Evolutionary conservation across 2,797 vertebrate genomes (phyloP).

Genomic region (Acropternis orthonyx): DNA sequence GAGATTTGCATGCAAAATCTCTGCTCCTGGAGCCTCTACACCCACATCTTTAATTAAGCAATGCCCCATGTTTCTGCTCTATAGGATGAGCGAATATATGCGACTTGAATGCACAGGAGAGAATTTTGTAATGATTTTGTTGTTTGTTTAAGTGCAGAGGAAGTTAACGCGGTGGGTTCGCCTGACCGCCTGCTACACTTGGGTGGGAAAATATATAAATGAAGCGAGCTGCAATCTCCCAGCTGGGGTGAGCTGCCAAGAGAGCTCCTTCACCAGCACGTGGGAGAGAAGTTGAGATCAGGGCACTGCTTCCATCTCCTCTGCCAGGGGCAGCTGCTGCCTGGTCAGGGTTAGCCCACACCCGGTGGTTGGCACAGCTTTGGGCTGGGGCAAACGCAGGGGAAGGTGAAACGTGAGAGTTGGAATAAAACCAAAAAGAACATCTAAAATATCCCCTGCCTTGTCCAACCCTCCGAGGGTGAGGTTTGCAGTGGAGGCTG

Average conservation of each 20-base stretch:
- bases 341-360: neutral
- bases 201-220: neutral
- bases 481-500: neutral
- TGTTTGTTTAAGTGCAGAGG: constrained; percentile 43
- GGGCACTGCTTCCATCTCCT: neutral
- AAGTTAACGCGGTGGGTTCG: neutral
- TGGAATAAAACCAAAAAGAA: neutral
- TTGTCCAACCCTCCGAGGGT: rapidly evolving
- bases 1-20: constrained; percentile 36
- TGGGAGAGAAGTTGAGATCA: neutral
- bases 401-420: rapidly evolving
- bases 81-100: constrained; percentile 5
- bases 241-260: neutral
- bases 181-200: neutral
- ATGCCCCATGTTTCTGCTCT: neutral
- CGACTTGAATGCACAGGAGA: constrained; percentile 33
- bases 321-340: neutral
- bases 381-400: rapidly evolving
- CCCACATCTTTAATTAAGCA: constrained; percentile 43
- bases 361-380: rapidly evolving
- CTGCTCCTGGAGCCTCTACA: constrained; percentile 32
- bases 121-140: neutral
- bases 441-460: rapidly evolving
- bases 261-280: rapidly evolving
- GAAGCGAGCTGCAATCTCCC: neutral